These are phyloP conservation scores for Conomelus anceps DNA, from an alignment of 2,888 invertebrate species.

Conservation along the genomic window DNA sequence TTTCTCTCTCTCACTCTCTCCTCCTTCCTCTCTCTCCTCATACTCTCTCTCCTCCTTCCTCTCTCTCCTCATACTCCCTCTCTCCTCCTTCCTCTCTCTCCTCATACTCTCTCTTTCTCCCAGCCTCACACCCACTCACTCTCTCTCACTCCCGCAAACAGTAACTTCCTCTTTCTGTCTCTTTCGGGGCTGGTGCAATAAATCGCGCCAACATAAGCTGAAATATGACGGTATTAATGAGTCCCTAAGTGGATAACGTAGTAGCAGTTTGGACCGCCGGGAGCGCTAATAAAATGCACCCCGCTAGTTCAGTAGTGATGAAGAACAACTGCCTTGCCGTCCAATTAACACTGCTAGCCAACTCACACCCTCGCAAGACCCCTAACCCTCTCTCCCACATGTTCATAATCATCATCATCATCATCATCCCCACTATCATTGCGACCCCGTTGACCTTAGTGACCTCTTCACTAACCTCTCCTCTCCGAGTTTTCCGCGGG, in stretches of 20 bases:
- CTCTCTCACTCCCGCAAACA: background rate
- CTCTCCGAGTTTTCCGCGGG: background rate
- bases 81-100: no score
- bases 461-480: background rate
- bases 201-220: conserved; percentile 1
- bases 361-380: background rate
- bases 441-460: background rate
- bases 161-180: background rate
- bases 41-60: no score
- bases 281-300: conserved; percentile 10
- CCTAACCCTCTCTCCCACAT: no score
- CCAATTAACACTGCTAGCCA: background rate
- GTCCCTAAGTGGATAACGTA: conserved; percentile 13
- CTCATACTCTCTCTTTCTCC: background rate
- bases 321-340: background rate
- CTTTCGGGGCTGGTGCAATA: background rate
- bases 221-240: conserved; percentile 13
- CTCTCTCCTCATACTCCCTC: no score
- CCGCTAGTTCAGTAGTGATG: background rate
- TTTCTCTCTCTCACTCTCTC: no score
- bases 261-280: conserved; percentile 8
- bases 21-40: no score
- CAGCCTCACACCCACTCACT: background rate
- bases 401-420: background rate
- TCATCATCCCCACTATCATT: background rate